Conservation (phyloP, 2,797 vertebrate genomes). For the Helostoma temminkii region DNA sequence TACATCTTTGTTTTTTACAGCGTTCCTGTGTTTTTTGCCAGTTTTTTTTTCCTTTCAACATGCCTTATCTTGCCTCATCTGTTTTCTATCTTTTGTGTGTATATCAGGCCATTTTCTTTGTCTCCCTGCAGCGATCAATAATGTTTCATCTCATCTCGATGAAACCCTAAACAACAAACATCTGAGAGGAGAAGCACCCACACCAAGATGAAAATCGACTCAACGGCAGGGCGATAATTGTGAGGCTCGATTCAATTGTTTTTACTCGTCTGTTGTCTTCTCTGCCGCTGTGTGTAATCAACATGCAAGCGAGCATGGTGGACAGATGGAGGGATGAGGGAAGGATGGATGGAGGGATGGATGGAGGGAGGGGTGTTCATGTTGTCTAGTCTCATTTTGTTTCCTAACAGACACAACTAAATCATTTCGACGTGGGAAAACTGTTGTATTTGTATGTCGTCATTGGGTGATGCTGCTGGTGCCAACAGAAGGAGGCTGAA, state of each 20-base stretch:
- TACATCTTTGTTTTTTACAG: neutral
- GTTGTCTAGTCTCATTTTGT: constrained; percentile 89
- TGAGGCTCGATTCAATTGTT: constrained; percentile 65
- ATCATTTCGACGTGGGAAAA: constrained; percentile 93
- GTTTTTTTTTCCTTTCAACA: neutral
- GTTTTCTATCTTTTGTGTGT: neutral
- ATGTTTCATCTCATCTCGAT: constrained; percentile 42
- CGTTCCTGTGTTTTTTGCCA: neutral
- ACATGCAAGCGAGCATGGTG: constrained; percentile 56
- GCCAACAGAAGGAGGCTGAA: constrained; percentile 92
- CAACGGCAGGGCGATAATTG: constrained; percentile 51
- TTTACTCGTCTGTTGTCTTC: constrained; percentile 72
- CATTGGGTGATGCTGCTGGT: constrained; percentile 92
- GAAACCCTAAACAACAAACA: constrained; percentile 52
- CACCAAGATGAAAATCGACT: constrained; percentile 22
- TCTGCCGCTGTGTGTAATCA: constrained; percentile 65
- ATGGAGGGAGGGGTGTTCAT: constrained; percentile 34
- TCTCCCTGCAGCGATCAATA: constrained; percentile 40
- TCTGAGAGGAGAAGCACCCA: constrained; percentile 19
- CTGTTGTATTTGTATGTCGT: constrained; percentile 82
- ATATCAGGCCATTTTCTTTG: constrained; percentile 26
- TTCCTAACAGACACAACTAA: constrained; percentile 95
- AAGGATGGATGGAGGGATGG: constrained; percentile 29
- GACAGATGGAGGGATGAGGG: constrained; percentile 54
- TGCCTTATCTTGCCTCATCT: constrained; percentile 5